phyloP scores from a whole-genome alignment of 1,140 invertebrate species.

The Araneus ventricosus region DNA sequence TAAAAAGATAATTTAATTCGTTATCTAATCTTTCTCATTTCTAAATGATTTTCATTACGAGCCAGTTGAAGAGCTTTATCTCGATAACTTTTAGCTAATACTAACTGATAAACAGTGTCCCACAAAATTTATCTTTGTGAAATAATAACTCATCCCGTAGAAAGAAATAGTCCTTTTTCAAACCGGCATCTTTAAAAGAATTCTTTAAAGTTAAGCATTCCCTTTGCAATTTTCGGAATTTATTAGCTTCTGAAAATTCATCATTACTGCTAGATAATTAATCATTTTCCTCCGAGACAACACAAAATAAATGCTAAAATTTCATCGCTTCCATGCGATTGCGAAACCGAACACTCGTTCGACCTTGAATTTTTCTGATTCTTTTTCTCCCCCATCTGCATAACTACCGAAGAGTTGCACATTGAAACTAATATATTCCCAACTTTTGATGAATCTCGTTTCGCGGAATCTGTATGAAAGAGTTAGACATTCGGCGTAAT shows the following conservation, averaged over 20 bases:
- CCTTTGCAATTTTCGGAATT: not conserved
- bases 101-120: not conserved
- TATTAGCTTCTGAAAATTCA: not conserved
- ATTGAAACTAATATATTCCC: not conserved
- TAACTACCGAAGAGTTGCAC: not conserved
- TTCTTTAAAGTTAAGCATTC: not conserved
- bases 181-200: not conserved
- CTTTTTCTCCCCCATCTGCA: not conserved
- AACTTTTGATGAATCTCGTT: not conserved
- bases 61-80: not conserved
- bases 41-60: not conserved
- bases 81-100: no score
- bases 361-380: not conserved
- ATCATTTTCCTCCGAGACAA: not conserved
- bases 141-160: constrained; percentile 76
- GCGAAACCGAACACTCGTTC: not conserved
- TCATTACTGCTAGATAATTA: not conserved
- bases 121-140: constrained; percentile 77
- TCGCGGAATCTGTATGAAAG: not conserved
- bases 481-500: not conserved
- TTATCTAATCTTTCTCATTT: not conserved
- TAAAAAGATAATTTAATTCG: no score
- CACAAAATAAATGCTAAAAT: not conserved
- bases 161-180: not conserved
- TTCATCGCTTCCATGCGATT: not conserved